phyloP scores from a whole-genome alignment of 2,797 vertebrate species.

The Sphenopsis melanotis region DNA sequence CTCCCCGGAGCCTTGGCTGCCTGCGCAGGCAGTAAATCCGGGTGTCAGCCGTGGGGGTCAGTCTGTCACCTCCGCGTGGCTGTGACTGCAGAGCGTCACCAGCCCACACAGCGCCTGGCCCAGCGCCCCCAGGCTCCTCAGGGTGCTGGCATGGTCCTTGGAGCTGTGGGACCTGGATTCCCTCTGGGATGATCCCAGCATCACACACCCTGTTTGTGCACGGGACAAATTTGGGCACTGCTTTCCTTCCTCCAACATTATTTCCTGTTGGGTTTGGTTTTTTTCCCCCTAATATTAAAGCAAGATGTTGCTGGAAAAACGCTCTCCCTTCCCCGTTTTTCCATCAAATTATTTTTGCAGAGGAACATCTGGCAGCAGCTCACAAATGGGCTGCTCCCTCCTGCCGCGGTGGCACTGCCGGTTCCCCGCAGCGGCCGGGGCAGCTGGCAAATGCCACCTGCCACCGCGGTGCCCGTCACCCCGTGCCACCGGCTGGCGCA shows the following conservation, averaged over 20 bases:
- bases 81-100: fast-evolving
- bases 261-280: neutral
- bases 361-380: constrained; percentile 31
- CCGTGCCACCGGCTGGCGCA: fast-evolving
- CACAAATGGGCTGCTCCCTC: neutral
- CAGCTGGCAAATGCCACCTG: neutral
- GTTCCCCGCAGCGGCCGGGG: fast-evolving
- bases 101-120: fast-evolving
- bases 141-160: fast-evolving
- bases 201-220: fast-evolving
- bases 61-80: neutral
- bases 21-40: neutral
- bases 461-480: fast-evolving
- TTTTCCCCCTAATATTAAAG: neutral
- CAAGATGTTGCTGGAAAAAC: constrained; percentile 6
- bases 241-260: neutral
- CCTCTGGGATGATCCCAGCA: neutral
- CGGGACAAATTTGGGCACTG: neutral
- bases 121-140: fast-evolving
- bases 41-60: neutral
- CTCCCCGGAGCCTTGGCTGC: neutral
- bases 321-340: neutral
- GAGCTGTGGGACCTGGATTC: neutral
- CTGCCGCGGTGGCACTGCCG: fast-evolving
- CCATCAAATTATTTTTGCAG: neutral